Percentiles rank a stretch among this genome's conserved stretches.
phyloP scores from a whole-genome alignment of 2,888 invertebrate species.

The Cartodere bifasciata region DNA sequence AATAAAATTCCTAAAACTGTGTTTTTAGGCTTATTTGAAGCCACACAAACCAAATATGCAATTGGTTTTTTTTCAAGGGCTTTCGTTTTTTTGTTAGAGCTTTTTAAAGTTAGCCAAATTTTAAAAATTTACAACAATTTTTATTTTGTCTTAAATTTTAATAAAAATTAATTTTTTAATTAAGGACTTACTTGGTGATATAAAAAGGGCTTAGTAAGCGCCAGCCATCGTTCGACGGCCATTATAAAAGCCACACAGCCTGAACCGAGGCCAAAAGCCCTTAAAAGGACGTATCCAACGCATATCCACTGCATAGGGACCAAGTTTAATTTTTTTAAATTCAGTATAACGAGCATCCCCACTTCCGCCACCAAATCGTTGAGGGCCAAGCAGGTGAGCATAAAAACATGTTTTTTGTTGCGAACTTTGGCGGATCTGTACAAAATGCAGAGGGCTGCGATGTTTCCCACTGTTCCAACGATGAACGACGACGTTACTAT shows the following conservation, averaged over 20 bases:
- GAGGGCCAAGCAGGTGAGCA: conserved; percentile 62
- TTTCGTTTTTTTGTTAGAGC: too few species aligned
- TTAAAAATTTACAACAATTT: too few species aligned
- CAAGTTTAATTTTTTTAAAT: conserved; percentile 39
- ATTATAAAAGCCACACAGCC: conserved; percentile 81
- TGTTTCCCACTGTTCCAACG: conserved; percentile 61
- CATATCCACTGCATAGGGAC: conserved; percentile 43
- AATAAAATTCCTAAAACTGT: too few species aligned
- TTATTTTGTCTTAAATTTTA: too few species aligned
- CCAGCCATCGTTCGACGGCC: conserved; percentile 79
- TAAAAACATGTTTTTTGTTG: conserved; percentile 68
- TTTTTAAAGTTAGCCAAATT: too few species aligned
- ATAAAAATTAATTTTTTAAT: too few species aligned
- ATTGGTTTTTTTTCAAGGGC: too few species aligned
- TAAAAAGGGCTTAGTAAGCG: conserved; percentile 73
- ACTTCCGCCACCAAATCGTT: conserved; percentile 69
- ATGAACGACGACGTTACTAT: too few species aligned
- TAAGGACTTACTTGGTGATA: conserved; percentile 64
- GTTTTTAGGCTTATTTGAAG: too few species aligned
- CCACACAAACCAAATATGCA: too few species aligned
- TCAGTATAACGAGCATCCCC: conserved; percentile 63
- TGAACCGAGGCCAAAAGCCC: conserved; percentile 75
- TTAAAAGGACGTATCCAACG: conserved; percentile 55
- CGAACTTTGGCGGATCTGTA: conserved; percentile 56
- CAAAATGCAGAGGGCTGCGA: conserved; percentile 62